phyloP scores from a whole-genome alignment of 1,140 invertebrate species.

The Schlechtendalia chinensis region DNA sequence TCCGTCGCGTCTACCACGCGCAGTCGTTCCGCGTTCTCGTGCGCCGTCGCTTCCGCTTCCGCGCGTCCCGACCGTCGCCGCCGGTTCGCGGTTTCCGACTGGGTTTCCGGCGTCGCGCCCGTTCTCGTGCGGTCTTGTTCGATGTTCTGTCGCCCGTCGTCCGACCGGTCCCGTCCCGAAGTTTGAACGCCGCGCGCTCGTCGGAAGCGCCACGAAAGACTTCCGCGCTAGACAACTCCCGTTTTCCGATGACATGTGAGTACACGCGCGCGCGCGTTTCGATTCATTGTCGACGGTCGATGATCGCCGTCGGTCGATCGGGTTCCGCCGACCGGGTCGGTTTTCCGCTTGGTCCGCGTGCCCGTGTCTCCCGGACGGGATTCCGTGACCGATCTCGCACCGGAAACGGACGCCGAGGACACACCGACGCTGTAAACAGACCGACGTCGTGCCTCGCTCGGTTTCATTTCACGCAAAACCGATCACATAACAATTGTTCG shows the following conservation, averaged over 20 bases:
- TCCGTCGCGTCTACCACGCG: not conserved
- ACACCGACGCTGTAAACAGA: too few species aligned
- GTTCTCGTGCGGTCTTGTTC: not conserved
- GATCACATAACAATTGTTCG: too few species aligned
- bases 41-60: not conserved
- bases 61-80: not conserved
- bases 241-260: conserved; percentile 38
- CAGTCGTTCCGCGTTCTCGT: not conserved
- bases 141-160: not conserved
- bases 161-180: not conserved
- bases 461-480: too few species aligned
- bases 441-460: too few species aligned
- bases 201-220: too few species aligned
- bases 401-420: too few species aligned
- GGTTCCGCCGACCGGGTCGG: too few species aligned
- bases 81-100: not conserved
- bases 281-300: too few species aligned
- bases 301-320: too few species aligned
- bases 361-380: too few species aligned
- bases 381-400: too few species aligned
- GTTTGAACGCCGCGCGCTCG: not conserved
- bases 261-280: not conserved
- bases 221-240: not conserved
- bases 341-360: too few species aligned
- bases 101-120: not conserved